Base-by-base conservation (phyloP, 2,797 vertebrate species). In the Brachyrhaphis roseni region DNA sequence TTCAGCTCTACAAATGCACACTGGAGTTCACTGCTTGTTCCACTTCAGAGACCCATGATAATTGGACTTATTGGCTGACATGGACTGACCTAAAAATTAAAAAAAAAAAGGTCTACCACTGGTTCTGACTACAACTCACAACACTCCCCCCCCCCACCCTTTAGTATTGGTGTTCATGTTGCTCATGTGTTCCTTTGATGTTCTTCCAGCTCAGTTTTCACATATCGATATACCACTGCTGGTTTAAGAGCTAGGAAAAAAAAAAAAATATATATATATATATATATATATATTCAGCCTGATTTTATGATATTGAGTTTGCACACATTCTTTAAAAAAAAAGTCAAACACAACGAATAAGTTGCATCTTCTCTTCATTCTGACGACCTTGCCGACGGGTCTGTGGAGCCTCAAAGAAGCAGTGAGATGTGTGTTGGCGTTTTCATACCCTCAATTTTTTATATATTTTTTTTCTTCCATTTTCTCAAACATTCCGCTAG, bases 21-120 rank as follows among this genome's bases (percentile, higher is more conserved):
- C 85, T 82, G 86, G 87, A 88, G 91, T 91, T 94, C 89, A 86
- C 7, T 78, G 86, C 86, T 88, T 86, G 85, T 86, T 91, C 89
- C 87, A 80, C 90, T 91, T 93, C 88, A 88, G 87, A 89, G 88
- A 77, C 85, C 90, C 84, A 90, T 89, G 86, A 84, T 95, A 94
- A 95, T 95, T 94, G 93, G 88, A 93, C 90, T 94, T 94, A 94
- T 94, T 94, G 93, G 91, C 90, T 94, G 92, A 90, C 90, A 94
- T 82, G 87, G 76, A 82, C 86, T 95, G 93, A 94, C 93, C 94
- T 93, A 95, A 90, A 94, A 94, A 94, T 82, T 87, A 77, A 8
- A 90, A 93, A 94, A 93, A 86, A 82, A 87, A 77, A 10, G 31
- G 13, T 26, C 85, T 53, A 84, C 80, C 74, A 70, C 84, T 77